Percentiles rank a stretch among this genome's conserved stretches.
phyloP scores from a whole-genome alignment of 1,140 invertebrate species.

The Procambarus virginalis region DNA sequence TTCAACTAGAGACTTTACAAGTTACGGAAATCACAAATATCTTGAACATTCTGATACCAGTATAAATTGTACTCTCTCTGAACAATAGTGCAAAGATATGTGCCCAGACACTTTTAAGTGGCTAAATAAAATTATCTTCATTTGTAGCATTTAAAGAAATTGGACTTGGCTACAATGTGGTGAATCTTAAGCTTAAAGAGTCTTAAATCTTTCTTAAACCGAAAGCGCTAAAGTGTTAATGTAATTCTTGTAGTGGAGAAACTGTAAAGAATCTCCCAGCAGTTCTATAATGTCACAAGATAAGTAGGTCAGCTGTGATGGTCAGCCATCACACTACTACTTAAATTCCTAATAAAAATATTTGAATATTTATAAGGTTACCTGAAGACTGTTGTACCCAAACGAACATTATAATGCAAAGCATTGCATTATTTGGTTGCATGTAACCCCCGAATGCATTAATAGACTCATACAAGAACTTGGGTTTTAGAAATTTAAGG shows the following conservation, averaged over 20 bases:
- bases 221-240: too few relatives aligned
- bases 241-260: not conserved
- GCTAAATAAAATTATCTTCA: not conserved
- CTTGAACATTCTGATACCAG: not conserved
- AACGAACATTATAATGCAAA: not conserved
- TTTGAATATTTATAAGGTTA: not conserved
- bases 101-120: conserved; percentile 6
- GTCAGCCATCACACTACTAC: not conserved
- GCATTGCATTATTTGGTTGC: not conserved
- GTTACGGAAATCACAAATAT: not conserved
- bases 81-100: conserved; percentile 10
- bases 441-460: conserved; percentile 1
- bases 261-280: not conserved
- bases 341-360: not conserved
- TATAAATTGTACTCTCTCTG: not conserved
- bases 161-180: not conserved
- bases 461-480: not conserved
- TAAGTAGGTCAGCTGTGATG: not conserved
- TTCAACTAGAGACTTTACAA: not conserved
- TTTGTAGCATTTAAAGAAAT: not conserved
- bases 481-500: not conserved
- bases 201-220: too few relatives aligned
- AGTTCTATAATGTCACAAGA: not conserved
- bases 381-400: not conserved
- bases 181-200: too few relatives aligned